Evolutionary conservation across 1,140 invertebrate species (phyloP).

Genomic region (Arctopsyche grandis): DNA sequence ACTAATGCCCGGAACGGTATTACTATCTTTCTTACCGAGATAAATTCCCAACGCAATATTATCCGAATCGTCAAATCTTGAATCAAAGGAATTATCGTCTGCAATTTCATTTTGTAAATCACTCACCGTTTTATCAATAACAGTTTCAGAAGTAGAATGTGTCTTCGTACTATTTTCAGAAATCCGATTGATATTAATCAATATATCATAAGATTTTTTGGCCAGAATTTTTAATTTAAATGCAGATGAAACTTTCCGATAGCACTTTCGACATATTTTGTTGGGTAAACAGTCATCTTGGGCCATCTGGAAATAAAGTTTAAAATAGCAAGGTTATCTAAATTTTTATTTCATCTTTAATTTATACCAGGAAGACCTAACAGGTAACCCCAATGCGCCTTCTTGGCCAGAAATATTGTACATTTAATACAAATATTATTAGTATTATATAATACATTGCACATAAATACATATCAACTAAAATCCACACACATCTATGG

Average conservation of each 20-base stretch:
- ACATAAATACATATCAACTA: no score
- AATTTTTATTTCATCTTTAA: no score
- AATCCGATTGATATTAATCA: not conserved
- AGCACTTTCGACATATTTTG: constrained; percentile 31
- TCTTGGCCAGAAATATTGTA: no score
- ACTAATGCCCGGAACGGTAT: not conserved
- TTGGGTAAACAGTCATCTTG: constrained; percentile 20
- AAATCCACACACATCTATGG: no score
- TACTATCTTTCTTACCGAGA: not conserved
- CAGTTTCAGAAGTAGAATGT: not conserved
- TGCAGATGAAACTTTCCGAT: constrained; percentile 1
- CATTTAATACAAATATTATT: no score
- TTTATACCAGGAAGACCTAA: no score
- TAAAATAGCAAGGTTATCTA: no score
- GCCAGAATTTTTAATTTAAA: constrained; percentile 32
- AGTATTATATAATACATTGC: no score
- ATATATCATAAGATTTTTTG: constrained; percentile 22
- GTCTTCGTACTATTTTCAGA: not conserved
- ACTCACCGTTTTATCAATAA: not conserved
- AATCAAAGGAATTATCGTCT: not conserved
- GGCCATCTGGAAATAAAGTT: not conserved
- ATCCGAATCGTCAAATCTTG: not conserved
- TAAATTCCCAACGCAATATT: not conserved
- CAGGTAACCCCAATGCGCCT: no score
- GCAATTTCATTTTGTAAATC: not conserved